phyloP scores from a whole-genome alignment of 2,797 vertebrate genomes.

The Xyrichtys novacula region DNA sequence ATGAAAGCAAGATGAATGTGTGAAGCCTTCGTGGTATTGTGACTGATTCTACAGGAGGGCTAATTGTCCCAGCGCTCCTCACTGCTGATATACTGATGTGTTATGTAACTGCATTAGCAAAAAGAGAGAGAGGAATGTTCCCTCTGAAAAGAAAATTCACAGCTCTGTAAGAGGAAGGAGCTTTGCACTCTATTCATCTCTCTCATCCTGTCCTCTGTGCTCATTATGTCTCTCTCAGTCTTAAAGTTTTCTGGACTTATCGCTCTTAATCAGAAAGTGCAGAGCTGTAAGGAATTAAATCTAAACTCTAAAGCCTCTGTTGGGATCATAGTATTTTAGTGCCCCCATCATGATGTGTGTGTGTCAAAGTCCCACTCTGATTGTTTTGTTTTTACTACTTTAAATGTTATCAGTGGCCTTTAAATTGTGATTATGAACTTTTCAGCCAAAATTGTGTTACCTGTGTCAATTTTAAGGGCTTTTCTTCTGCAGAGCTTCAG shows the following conservation, averaged over 20 bases:
- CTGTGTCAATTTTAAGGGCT: no score
- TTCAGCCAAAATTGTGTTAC: no score
- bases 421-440: no score
- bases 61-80: constrained; percentile 58
- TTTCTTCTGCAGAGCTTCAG: no score
- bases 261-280: constrained; percentile 16
- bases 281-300: constrained; percentile 8
- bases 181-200: constrained; percentile 17
- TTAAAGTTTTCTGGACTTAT: constrained; percentile 28
- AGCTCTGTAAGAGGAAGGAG: constrained; percentile 37
- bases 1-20: constrained; percentile 43
- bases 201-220: not conserved
- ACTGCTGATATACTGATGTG: constrained; percentile 58
- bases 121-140: constrained; percentile 62
- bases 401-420: no score
- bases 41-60: constrained; percentile 63
- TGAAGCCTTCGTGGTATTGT: constrained; percentile 41
- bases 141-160: constrained; percentile 53
- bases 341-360: no score
- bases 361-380: no score
- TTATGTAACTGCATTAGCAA: constrained; percentile 69
- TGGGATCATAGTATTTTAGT: no score
- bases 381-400: no score
- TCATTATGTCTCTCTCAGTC: constrained; percentile 16
- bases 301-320: not conserved